These are phyloP conservation scores for Python bivittatus DNA, from an alignment of 2,113 vertebrate species.

Conservation along the genomic window DNA sequence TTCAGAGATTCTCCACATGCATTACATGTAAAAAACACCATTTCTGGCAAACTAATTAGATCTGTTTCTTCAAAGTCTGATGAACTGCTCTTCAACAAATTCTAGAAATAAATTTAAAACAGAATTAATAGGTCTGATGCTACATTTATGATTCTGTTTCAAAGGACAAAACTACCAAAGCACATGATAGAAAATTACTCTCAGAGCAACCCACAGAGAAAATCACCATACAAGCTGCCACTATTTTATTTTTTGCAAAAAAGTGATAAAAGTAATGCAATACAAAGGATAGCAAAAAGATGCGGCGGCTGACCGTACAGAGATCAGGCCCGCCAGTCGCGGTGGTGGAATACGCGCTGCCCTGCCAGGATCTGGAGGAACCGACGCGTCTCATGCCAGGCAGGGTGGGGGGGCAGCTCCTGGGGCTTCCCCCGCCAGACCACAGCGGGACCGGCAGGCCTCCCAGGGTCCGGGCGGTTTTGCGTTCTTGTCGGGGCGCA, in stretches of 20 bases:
- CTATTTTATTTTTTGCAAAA: not conserved
- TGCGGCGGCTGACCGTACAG: no score
- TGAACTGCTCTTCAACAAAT: not conserved
- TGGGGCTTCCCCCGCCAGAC: no score
- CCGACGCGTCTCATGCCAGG: not conserved
- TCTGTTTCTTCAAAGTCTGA: not conserved
- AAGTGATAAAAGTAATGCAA: no score
- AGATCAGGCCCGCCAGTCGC: no score
- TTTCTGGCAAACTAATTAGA: slow-evolving; percentile 50
- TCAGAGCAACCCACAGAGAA: not conserved
- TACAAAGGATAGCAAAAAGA: no score
- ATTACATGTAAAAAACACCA: slow-evolving; percentile 95
- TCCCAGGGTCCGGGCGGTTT: not conserved
- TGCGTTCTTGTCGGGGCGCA: no score
- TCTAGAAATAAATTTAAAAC: not conserved
- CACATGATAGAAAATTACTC: not conserved
- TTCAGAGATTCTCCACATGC: slow-evolving; percentile 93
- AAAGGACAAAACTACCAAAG: not conserved
- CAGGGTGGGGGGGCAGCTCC: no score
- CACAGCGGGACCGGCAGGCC: not conserved
- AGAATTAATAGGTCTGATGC: accelerated
- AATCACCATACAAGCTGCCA: not conserved
- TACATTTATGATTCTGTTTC: not conserved
- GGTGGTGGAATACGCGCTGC: no score
- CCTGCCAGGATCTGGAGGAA: not conserved